Conservation (phyloP, 2,888 invertebrate species). For the Macroteleia sp. region DNA sequence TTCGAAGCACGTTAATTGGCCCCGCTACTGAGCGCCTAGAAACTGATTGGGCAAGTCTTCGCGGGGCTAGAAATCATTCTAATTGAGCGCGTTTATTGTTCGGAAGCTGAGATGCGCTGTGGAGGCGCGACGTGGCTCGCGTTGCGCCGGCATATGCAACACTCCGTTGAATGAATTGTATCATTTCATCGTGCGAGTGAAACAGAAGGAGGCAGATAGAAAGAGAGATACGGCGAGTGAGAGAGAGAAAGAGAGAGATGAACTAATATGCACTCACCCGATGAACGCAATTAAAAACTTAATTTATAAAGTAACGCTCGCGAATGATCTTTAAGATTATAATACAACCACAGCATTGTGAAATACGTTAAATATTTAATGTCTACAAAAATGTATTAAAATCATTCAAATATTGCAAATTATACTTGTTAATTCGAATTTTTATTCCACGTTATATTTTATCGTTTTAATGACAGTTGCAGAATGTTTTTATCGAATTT, state of each 20-base stretch:
- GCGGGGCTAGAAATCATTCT: slow-evolving; percentile 51
- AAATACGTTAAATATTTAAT: too few relatives aligned
- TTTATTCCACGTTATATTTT: too few relatives aligned
- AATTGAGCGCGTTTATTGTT: slow-evolving; percentile 58
- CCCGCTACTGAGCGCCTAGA: slow-evolving; percentile 43
- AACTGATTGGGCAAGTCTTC: slow-evolving; percentile 59
- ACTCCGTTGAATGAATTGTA: slow-evolving; percentile 46
- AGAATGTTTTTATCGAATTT: too few relatives aligned
- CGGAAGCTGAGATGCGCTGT: slow-evolving; percentile 57
- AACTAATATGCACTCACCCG: not conserved
- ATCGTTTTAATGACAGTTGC: too few relatives aligned
- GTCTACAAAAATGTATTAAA: too few relatives aligned
- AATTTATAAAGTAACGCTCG: slow-evolving; percentile 20
- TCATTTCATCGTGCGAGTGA: slow-evolving; percentile 21
- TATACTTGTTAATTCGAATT: too few relatives aligned
- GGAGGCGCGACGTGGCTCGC: slow-evolving; percentile 29
- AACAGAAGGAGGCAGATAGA: too few relatives aligned
- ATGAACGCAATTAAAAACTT: slow-evolving; percentile 37
- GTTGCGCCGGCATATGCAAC: slow-evolving; percentile 45
- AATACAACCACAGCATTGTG: too few relatives aligned
- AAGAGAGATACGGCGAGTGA: too few relatives aligned
- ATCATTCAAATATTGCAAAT: too few relatives aligned
- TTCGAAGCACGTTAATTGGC: slow-evolving; percentile 59
- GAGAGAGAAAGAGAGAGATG: too few relatives aligned
- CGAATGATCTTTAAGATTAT: slow-evolving; percentile 15